phyloP scores from a whole-genome alignment of 2,888 invertebrate genomes.

The Acanthococcus lagerstroemiae region DNA sequence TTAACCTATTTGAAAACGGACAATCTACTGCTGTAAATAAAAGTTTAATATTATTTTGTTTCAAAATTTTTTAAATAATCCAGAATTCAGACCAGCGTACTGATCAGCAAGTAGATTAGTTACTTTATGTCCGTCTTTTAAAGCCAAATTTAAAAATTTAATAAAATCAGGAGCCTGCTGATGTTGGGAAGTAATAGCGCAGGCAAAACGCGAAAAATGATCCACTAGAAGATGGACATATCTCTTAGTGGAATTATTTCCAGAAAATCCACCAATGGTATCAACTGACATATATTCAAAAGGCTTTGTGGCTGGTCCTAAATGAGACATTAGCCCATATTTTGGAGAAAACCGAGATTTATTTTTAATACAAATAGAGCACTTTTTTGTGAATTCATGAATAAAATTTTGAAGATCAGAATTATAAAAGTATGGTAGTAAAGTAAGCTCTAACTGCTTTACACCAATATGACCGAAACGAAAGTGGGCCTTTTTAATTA shows the following conservation, averaged over 20 bases:
- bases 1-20: too few species aligned
- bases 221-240: too few species aligned
- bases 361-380: too few species aligned
- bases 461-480: slow-evolving; percentile 10
- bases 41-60: background rate
- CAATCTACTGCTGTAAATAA: too few species aligned
- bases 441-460: background rate
- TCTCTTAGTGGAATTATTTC: too few species aligned
- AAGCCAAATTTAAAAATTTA: background rate
- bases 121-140: background rate
- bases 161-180: background rate
- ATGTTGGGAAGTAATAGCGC: background rate
- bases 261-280: too few species aligned
- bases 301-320: too few species aligned
- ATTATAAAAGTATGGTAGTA: background rate
- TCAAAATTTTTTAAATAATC: too few species aligned
- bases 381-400: slow-evolving; percentile 33
- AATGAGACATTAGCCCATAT: slow-evolving; percentile 36
- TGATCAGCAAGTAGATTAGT: background rate
- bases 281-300: too few species aligned
- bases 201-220: too few species aligned
- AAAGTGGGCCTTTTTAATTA: too few species aligned
- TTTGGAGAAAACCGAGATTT: slow-evolving; percentile 33
- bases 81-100: background rate
- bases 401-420: slow-evolving; percentile 34